phyloP scores from a whole-genome alignment of 2,888 invertebrate genomes.

The Nomada ruficornis region DNA sequence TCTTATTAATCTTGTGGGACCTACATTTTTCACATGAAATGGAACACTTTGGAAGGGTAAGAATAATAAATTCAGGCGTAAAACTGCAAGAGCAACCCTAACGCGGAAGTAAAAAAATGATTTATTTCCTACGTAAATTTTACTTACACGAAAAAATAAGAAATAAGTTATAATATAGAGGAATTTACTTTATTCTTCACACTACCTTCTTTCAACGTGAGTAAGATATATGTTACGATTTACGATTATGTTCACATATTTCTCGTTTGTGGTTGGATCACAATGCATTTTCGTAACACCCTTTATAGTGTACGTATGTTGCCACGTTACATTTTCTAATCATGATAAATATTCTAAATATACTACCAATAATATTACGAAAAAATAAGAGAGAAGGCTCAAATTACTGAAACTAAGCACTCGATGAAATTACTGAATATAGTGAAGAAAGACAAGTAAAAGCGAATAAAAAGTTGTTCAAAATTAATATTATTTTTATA shows the following conservation, averaged over 20 bases:
- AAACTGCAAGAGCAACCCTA: too few relatives aligned
- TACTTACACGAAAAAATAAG: not conserved
- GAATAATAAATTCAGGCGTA: too few relatives aligned
- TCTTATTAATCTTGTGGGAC: too few relatives aligned
- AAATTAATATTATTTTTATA: not conserved
- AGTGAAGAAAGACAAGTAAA: too few relatives aligned
- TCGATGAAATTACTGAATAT: too few relatives aligned
- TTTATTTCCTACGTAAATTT: not conserved
- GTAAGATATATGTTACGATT: not conserved
- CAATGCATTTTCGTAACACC: not conserved
- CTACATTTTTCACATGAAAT: too few relatives aligned
- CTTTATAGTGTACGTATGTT: not conserved
- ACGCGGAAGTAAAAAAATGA: not conserved
- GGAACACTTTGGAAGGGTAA: too few relatives aligned
- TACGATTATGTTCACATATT: constrained; percentile 1
- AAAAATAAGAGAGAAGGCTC: too few relatives aligned
- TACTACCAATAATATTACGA: too few relatives aligned
- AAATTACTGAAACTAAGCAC: too few relatives aligned
- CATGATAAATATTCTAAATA: not conserved
- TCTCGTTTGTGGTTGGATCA: not conserved
- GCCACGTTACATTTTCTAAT: not conserved
- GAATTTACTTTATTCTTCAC: not conserved
- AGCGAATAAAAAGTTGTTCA: not conserved
- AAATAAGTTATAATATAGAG: not conserved
- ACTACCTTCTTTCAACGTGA: not conserved